phyloP scores from a whole-genome alignment of 2,888 invertebrate species.

The Drosophila birchii region DNA sequence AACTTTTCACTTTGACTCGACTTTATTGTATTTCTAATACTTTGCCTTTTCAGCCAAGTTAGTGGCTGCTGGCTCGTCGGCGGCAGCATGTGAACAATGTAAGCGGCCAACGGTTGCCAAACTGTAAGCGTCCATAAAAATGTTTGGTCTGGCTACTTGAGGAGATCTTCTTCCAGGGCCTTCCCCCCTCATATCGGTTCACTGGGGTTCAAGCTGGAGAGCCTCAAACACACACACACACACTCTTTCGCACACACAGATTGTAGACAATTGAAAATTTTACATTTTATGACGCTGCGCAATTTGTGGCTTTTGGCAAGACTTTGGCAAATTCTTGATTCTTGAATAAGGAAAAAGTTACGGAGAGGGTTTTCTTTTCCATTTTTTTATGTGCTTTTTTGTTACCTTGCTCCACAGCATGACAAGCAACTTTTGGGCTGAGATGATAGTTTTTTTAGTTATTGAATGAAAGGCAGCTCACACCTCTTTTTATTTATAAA shows the following conservation, averaged over 20 bases:
- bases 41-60: constrained; percentile 78
- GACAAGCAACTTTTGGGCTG: constrained; percentile 34
- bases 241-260: constrained; percentile 58
- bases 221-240: constrained; percentile 3
- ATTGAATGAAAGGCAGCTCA: constrained; percentile 15
- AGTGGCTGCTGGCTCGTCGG: constrained; percentile 44
- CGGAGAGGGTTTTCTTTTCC: constrained; percentile 5
- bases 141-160: constrained; percentile 71
- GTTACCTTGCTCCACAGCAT: constrained; percentile 28
- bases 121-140: constrained; percentile 79
- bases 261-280: constrained; percentile 79
- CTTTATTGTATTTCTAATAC: constrained; percentile 82
- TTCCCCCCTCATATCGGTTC: constrained; percentile 25
- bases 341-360: constrained; percentile 23
- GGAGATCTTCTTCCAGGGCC: constrained; percentile 2
- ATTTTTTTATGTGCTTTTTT: constrained; percentile 1
- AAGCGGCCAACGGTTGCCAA: constrained; percentile 75
- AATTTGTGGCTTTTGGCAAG: constrained; percentile 67
- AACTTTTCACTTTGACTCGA: constrained; percentile 82
- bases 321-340: constrained; percentile 59
- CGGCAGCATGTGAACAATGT: constrained; percentile 78
- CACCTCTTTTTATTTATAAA: not conserved
- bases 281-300: constrained; percentile 79
- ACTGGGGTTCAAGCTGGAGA: constrained; percentile 50
- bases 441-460: constrained; percentile 38